Percentiles rank a stretch among this genome's conserved stretches.
Conservation (phyloP, 2,888 invertebrate species). For the Melanchra persicariae region DNA sequence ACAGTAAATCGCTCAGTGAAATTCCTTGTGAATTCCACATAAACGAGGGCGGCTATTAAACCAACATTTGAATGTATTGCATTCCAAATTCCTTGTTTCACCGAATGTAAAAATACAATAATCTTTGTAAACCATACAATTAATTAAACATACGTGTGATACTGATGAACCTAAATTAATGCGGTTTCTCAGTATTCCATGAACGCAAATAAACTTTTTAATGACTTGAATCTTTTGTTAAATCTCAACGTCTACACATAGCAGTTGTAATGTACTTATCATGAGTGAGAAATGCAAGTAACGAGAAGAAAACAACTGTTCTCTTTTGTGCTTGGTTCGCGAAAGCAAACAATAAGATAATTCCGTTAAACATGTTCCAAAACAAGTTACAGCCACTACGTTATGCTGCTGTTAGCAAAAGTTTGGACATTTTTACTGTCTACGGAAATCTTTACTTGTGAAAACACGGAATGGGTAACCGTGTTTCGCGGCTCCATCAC, state of each 20-base stretch:
- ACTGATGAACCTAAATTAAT: conserved; percentile 12
- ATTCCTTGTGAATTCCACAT: conserved; percentile 51
- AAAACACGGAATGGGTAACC: conserved; percentile 72
- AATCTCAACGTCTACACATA: conserved; percentile 32
- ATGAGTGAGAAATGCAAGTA: conserved; percentile 57
- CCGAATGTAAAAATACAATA: conserved; percentile 11
- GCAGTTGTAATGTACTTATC: conserved; percentile 56
- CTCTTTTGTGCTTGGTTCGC: conserved; percentile 63
- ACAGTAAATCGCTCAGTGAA: conserved; percentile 60
- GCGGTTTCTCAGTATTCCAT: conserved; percentile 17
- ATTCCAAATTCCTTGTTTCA: conserved; percentile 30
- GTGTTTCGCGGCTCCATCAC: conserved; percentile 71
- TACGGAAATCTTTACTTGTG: conserved; percentile 72
- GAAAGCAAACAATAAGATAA: conserved; percentile 75
- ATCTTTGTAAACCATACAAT: conserved; percentile 18
- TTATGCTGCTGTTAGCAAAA: conserved; percentile 75
- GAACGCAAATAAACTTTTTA: conserved; percentile 23
- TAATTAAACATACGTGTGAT: conserved; percentile 3
- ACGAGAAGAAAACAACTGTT: conserved; percentile 65
- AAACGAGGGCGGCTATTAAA: conserved; percentile 50
- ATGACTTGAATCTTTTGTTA: conserved; percentile 44
- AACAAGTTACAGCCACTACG: conserved; percentile 77
- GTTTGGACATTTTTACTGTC: conserved; percentile 83
- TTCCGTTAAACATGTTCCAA: conserved; percentile 74
- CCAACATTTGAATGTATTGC: conserved; percentile 43